Evolutionary conservation across 1,140 invertebrate genomes (phyloP).

Genomic region (Frieseomelitta varia): DNA sequence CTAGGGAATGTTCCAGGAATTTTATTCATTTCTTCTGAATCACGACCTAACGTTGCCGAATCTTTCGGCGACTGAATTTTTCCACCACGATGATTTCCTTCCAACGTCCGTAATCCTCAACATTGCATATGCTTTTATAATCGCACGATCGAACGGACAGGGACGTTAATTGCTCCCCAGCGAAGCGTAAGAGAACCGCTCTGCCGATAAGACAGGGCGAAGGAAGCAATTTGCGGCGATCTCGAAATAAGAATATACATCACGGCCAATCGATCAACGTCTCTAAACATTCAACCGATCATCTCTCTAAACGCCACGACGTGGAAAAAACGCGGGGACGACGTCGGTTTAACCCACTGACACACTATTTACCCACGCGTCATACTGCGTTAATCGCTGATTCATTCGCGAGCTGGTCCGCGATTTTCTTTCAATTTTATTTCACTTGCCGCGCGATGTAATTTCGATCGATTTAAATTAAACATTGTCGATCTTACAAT

Average conservation of each 20-base stretch:
- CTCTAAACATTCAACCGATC: no score
- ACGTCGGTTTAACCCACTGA: slow-evolving; percentile 18
- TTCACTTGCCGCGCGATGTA: not conserved
- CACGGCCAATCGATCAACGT: not conserved
- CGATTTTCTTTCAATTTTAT: no score
- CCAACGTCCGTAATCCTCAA: not conserved
- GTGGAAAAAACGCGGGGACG: not conserved
- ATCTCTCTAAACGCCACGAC: not conserved
- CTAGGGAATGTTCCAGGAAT: no score
- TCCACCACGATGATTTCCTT: not conserved
- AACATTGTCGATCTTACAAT: not conserved
- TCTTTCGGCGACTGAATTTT: not conserved
- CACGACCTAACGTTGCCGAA: no score
- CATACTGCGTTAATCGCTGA: not conserved
- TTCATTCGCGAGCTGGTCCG: not conserved
- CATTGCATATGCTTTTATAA: not conserved
- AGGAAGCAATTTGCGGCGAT: not conserved
- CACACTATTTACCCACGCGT: slow-evolving; percentile 26
- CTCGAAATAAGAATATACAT: not conserved
- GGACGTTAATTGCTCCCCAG: slow-evolving; percentile 20
- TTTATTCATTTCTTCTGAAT: no score
- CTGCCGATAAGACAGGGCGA: not conserved
- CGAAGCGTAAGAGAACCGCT: not conserved
- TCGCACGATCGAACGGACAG: not conserved
- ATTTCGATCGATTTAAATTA: not conserved